phyloP scores from a whole-genome alignment of 1,140 invertebrate species.

The Chelonus insularis region DNA sequence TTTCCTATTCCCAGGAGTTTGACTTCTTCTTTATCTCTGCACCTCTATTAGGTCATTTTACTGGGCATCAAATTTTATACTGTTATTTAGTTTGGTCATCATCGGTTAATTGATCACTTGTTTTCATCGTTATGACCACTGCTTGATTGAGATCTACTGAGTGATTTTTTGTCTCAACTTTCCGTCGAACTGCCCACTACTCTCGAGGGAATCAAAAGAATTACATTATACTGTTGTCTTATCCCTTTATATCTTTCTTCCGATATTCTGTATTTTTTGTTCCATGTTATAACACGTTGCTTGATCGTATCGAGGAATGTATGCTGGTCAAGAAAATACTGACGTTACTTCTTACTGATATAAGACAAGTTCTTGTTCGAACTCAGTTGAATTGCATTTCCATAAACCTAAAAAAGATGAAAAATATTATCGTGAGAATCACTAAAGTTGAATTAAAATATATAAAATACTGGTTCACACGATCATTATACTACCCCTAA shows the following conservation, averaged over 20 bases:
- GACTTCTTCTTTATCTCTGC: neutral
- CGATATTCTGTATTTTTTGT: conserved; percentile 2
- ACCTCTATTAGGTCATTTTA: too few species aligned
- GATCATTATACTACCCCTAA: neutral
- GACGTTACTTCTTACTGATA: conserved; percentile 23
- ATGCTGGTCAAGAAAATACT: conserved; percentile 23
- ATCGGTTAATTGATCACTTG: conserved; percentile 24
- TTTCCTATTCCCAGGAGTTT: conserved; percentile 27
- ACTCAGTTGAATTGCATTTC: conserved; percentile 24
- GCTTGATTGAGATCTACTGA: conserved; percentile 25
- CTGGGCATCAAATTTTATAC: too few species aligned
- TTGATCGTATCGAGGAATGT: conserved; percentile 28
- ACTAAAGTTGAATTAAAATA: neutral
- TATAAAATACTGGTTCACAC: conserved; percentile 24
- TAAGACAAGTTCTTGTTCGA: conserved; percentile 2
- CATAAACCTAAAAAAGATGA: conserved; percentile 27
- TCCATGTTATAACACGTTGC: neutral
- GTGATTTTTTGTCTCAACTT: conserved; percentile 5
- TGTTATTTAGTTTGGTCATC: neutral
- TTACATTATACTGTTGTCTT: too few species aligned
- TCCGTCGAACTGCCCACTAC: neutral
- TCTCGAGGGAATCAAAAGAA: neutral
- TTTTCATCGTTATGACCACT: conserved; percentile 24
- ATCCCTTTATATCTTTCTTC: neutral
- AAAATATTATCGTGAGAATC: conserved; percentile 5